phyloP scores from a whole-genome alignment of 2,888 invertebrate species.

The Lasiommata megera region DNA sequence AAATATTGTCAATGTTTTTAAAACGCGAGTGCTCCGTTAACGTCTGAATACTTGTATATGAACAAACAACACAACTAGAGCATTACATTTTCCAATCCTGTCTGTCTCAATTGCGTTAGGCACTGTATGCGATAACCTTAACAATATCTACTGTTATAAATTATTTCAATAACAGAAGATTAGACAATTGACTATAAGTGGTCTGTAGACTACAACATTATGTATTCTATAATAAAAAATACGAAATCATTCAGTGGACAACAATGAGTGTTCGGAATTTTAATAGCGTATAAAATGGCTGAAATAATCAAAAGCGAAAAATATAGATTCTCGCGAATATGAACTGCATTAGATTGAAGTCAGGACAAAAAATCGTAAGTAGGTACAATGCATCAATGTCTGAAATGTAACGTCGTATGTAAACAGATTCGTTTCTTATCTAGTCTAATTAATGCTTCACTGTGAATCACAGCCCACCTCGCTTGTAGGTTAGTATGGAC shows the following conservation, averaged over 20 bases:
- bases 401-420: background rate
- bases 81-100: too few relatives aligned
- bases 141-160: background rate
- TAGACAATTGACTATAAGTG: conserved; percentile 5
- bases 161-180: background rate
- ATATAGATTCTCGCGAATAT: background rate
- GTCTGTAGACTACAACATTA: background rate
- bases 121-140: background rate
- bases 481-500: too few relatives aligned
- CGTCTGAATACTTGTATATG: too few relatives aligned
- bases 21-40: too few relatives aligned
- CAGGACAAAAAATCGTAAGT: background rate
- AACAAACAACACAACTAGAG: too few relatives aligned
- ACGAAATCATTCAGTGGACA: background rate
- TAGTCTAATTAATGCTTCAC: too few relatives aligned
- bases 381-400: background rate
- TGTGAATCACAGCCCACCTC: too few relatives aligned
- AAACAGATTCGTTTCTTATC: too few relatives aligned
- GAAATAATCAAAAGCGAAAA: background rate
- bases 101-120: too few relatives aligned
- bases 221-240: background rate
- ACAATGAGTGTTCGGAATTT: background rate
- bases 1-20: too few relatives aligned
- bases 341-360: background rate
- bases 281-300: background rate